Percentiles rank a stretch among this genome's conserved stretches.
Evolutionary conservation across 2,113 vertebrate species (phyloP).

Genomic region (Tor tambroides): DNA sequence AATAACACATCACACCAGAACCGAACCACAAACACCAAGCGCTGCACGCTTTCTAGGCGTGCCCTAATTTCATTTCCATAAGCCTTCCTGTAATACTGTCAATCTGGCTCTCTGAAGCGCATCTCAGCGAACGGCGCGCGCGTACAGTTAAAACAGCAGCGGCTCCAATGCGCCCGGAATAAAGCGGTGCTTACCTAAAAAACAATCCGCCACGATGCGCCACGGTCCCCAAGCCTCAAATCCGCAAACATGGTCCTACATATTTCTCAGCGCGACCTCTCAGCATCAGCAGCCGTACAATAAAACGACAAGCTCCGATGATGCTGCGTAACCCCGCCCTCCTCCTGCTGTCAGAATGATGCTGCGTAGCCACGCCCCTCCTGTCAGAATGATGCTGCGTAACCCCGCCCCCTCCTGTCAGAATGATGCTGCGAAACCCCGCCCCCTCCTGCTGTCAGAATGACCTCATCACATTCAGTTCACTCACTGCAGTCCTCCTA

Average conservation of each 20-base stretch:
- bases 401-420: slow-evolving; percentile 71
- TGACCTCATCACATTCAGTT: slow-evolving; percentile 68
- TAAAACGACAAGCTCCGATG: slow-evolving; percentile 67
- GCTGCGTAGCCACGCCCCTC: background rate
- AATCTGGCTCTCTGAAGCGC: background rate
- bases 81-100: background rate
- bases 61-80: background rate
- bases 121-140: background rate
- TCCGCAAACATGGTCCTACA: slow-evolving; percentile 58
- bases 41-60: background rate
- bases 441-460: slow-evolving; percentile 65
- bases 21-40: background rate
- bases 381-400: slow-evolving; percentile 29
- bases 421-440: slow-evolving; percentile 70
- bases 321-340: slow-evolving; percentile 76
- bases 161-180: background rate
- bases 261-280: slow-evolving; percentile 45
- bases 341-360: slow-evolving; percentile 64
- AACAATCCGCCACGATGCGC: slow-evolving; percentile 43
- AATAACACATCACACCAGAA: background rate
- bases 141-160: background rate
- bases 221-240: slow-evolving; percentile 47
- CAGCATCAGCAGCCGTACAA: slow-evolving; percentile 76
- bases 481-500: background rate
- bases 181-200: slow-evolving; percentile 66